Evolutionary conservation across 2,797 vertebrate species (phyloP).

Genomic region (Australoheros facetus): DNA sequence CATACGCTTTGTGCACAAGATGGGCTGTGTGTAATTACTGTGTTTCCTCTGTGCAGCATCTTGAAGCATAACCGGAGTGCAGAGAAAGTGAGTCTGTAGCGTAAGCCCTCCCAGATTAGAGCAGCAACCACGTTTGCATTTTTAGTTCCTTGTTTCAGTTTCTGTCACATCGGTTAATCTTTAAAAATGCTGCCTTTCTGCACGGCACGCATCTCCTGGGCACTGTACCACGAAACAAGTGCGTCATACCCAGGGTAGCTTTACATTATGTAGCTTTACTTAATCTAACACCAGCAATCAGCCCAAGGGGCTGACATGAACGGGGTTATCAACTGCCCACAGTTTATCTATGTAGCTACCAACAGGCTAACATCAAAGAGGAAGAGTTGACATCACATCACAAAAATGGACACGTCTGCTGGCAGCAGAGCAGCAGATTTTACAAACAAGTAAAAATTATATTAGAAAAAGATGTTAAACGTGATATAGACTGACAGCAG

Average conservation of each 20-base stretch:
- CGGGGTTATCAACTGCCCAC: background rate
- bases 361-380: background rate
- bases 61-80: background rate
- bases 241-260: background rate
- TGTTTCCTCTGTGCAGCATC: conserved; percentile 11
- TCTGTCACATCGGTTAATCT: background rate
- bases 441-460: background rate
- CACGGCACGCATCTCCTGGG: accelerated
- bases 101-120: background rate
- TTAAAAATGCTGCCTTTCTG: background rate
- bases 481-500: background rate
- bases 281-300: background rate
- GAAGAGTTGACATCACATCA: background rate
- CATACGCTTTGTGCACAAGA: background rate
- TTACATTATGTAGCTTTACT: background rate
- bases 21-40: conserved; percentile 30
- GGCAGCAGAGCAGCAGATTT: background rate
- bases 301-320: background rate
- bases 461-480: background rate
- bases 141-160: background rate
- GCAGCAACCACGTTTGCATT: background rate
- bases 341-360: background rate
- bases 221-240: background rate
- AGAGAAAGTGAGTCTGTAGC: background rate
- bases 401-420: background rate